phyloP scores from a whole-genome alignment of 1,140 invertebrate species.

The Nasonia longicornis region DNA sequence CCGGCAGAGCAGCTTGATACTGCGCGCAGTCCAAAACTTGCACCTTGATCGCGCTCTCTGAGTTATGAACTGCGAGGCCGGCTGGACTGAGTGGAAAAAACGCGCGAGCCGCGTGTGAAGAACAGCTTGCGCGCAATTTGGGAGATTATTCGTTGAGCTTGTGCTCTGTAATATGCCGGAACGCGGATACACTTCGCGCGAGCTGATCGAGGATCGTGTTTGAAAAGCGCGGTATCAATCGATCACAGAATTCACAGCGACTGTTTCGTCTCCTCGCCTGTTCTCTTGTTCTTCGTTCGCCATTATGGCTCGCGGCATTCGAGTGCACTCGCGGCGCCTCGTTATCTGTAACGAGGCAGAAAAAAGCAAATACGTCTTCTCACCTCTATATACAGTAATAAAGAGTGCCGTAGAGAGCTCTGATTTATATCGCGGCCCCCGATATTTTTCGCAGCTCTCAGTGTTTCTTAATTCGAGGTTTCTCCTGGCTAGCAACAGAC shows the following conservation, averaged over 20 bases:
- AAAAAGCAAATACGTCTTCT: slow-evolving; percentile 49
- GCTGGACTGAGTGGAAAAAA: neutral
- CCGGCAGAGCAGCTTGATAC: slow-evolving; percentile 38
- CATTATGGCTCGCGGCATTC: slow-evolving; percentile 15
- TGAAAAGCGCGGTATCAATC: no score
- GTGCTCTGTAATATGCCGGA: no score
- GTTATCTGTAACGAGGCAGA: slow-evolving; percentile 46
- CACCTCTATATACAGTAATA: slow-evolving; percentile 29
- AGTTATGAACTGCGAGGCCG: slow-evolving; percentile 39
- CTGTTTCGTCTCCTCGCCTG: neutral
- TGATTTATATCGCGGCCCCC: slow-evolving; percentile 65
- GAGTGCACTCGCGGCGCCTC: neutral
- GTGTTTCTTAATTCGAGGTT: slow-evolving; percentile 68
- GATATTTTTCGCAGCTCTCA: slow-evolving; percentile 68
- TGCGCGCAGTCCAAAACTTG: slow-evolving; percentile 15
- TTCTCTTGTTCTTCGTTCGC: slow-evolving; percentile 21
- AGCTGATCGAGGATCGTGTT: neutral
- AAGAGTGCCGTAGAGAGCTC: slow-evolving; percentile 59
- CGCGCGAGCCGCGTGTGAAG: neutral
- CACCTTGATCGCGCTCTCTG: slow-evolving; percentile 17
- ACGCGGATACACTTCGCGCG: neutral
- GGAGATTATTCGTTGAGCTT: neutral
- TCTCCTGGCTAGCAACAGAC: slow-evolving; percentile 55
- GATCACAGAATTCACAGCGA: neutral
- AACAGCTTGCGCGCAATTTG: slow-evolving; percentile 11